Evolutionary conservation across 1,140 invertebrate species (phyloP), one percentile per base, ranked within the genome.

Genomic region (Bombus turneri): DNA sequence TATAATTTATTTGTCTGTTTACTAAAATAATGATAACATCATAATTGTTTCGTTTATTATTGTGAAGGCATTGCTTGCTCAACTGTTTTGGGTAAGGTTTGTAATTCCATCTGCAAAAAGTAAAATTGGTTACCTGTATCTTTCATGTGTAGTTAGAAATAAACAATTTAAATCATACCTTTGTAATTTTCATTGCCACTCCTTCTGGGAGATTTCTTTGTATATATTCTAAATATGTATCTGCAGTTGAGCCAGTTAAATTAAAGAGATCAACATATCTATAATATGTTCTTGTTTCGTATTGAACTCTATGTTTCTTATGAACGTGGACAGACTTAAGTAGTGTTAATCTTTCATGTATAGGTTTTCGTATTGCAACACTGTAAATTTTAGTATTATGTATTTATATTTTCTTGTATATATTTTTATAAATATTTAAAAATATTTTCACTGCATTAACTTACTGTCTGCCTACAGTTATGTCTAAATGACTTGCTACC

Each of bases 171-270:
- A 89, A 53, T 81, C 28, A 83, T 91, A 98, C 97, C 96, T 97
- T 98, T 25, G 98, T 98, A 9, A 99, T 98, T 96, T 99, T 99
- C 95, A 99, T 97, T 34, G 98, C 98, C 74, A 99, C 98, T 81
- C 99, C 99, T 96, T 99, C 99, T 1, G 99, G 99, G 86, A 99
- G 96, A 96, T 99, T 99, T 89, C 99, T 96, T 94, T 99, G 97
- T 81, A 99, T 97, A 94, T 99, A 99, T 95, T 99, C 99, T 47
- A 99, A 95, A 94, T 98, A 98, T 37, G 99, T 99, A 88, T 98
- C 98, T 73, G 98, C 97, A 37, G 99, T 99, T 15, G 98, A 99
- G 34, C 98, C 98, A 4, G 99, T 99, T 8, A 99, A 92, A 89
- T 97, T 96, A 86, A 97, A 96, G 74, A 99, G 97, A 92, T 98